Evolutionary conservation across 2,888 invertebrate genomes (phyloP), one percentile per base, ranked within the genome.

Genomic region (Drosophila anomalipes): DNA sequence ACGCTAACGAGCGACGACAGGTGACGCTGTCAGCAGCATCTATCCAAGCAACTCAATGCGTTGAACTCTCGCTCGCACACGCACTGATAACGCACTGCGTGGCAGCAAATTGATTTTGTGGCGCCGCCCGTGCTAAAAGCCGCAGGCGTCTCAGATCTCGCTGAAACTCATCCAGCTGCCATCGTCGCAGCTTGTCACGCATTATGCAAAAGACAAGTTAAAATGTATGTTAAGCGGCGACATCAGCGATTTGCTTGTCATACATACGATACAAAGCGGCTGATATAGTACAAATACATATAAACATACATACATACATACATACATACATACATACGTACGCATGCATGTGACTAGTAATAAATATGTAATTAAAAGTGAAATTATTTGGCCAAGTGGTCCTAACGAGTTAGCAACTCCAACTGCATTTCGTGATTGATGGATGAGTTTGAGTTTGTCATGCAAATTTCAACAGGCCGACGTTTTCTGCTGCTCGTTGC

Each of bases 1-100:
- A 82, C 85, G 83, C 81, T 86, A 91, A 83, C 91, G 90, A 83
- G 90, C 90, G 91, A 82, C 90, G 91, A 91, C 91, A 91, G 83
- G 83, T 86, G 91, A 83, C 81, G 90, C 85, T 80, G 89, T 73
- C 65, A 78, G 73, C 76, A 77, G 80, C 66, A 60, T 74, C 62
- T 59, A 53, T 60, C 52, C 47, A 47, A 39, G 30, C 57, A 35
- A 47, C 65, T 54, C 51, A 51, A 47, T 26, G 47, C 26, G 47
- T 26, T 47, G 47, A 47, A 47, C 49, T 37, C 26, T 39, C 35
- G 49, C 47, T 61, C 51, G 47, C 70, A 39, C 68, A 80, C 69
- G 76, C 78, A 76, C 74, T 79, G 91, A 89, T 87, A 89, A 87
- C 90, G 74, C 86, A 71, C 47, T 89, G 86, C 86, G 89, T 89